Percentiles rank a stretch among this genome's conserved stretches.
phyloP scores from a whole-genome alignment of 2,113 vertebrate species.

The Herpailurus yagouaroundi region DNA sequence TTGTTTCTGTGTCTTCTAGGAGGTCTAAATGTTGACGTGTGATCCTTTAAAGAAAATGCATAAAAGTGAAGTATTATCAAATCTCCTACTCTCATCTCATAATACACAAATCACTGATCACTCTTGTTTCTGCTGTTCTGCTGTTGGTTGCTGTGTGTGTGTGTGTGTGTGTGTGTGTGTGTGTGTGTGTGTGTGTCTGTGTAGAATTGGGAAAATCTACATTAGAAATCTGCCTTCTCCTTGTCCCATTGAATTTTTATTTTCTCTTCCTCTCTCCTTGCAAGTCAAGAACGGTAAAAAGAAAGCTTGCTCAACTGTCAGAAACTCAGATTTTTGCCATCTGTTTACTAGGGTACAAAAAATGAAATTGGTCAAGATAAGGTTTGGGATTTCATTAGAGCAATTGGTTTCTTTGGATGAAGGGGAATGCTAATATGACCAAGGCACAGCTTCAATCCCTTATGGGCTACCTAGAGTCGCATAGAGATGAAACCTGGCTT shows the following conservation, averaged over 20 bases:
- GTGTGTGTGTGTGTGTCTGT: background rate
- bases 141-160: background rate
- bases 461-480: background rate
- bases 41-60: slow-evolving; percentile 49
- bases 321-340: slow-evolving; percentile 59
- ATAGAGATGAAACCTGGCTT: background rate
- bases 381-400: background rate
- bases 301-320: slow-evolving; percentile 29
- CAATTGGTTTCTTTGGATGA: slow-evolving; percentile 25
- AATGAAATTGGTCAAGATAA: slow-evolving; percentile 24
- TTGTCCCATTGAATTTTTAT: slow-evolving; percentile 41
- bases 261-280: slow-evolving; percentile 54
- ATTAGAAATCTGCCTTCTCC: slow-evolving; percentile 29
- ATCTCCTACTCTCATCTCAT: background rate
- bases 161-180: background rate
- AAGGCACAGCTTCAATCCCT: background rate
- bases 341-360: background rate
- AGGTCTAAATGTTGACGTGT: slow-evolving; percentile 42
- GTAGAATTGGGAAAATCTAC: background rate
- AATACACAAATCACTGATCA: background rate
- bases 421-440: background rate
- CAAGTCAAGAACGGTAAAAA: slow-evolving; percentile 39
- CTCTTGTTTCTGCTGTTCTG: background rate
- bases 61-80: slow-evolving; percentile 48
- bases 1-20: slow-evolving; percentile 59